phyloP scores from a whole-genome alignment of 2,888 invertebrate species.

The Drosophila ustulata region DNA sequence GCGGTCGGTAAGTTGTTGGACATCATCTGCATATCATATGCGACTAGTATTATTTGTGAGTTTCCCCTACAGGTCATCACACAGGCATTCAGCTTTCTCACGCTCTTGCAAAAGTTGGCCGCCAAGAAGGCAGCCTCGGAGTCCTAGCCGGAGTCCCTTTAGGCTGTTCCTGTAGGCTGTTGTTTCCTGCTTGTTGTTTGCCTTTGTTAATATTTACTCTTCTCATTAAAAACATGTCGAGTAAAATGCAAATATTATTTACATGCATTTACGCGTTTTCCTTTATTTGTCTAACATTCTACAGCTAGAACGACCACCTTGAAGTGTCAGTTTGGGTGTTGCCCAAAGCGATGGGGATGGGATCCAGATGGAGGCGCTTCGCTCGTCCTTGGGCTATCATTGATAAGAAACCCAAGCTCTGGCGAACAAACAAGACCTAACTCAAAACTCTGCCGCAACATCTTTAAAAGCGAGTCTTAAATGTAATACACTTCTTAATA shows the following conservation, averaged over 20 bases:
- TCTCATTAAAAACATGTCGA: slow-evolving; percentile 73
- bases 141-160: slow-evolving; percentile 12
- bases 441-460: slow-evolving; percentile 16
- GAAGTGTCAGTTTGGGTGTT: slow-evolving; percentile 1
- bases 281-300: slow-evolving; percentile 55
- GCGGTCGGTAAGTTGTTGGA: slow-evolving; percentile 61
- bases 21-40: background rate
- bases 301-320: slow-evolving; percentile 15
- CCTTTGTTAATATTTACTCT: slow-evolving; percentile 59
- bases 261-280: slow-evolving; percentile 52
- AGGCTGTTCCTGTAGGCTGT: background rate
- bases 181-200: slow-evolving; percentile 19
- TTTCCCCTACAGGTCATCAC: slow-evolving; percentile 73
- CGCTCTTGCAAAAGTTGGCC: slow-evolving; percentile 81
- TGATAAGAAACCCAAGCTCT: slow-evolving; percentile 47
- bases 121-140: slow-evolving; percentile 67
- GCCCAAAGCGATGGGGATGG: slow-evolving; percentile 19
- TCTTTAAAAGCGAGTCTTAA: slow-evolving; percentile 17
- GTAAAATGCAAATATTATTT: slow-evolving; percentile 71
- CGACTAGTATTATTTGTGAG: background rate
- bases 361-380: slow-evolving; percentile 7
- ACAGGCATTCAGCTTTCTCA: slow-evolving; percentile 83
- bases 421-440: slow-evolving; percentile 18
- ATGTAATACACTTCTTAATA: slow-evolving; percentile 33
- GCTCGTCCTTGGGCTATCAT: slow-evolving; percentile 42